Percentiles rank a stretch among this genome's conserved stretches.
These are phyloP conservation scores for Tyrannus savana DNA, from an alignment of 2,113 vertebrate species.

Conservation along the genomic window DNA sequence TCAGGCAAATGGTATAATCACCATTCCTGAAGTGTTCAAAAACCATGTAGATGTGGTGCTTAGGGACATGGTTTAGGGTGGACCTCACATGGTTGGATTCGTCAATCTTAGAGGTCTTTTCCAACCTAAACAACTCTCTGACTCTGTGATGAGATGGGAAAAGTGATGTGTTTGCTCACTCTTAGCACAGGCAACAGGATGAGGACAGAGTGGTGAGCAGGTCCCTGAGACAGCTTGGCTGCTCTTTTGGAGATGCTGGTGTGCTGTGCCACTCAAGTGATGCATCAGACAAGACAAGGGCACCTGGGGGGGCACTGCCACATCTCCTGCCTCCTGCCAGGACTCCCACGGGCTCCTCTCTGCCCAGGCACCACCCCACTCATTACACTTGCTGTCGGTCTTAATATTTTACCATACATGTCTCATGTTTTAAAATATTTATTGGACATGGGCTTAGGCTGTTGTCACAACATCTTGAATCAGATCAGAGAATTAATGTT, in stretches of 20 bases:
- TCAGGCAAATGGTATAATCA: background rate
- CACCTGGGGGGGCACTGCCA: background rate
- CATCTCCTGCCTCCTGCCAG: background rate
- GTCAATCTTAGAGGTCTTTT: background rate
- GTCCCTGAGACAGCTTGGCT: background rate
- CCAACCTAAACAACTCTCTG: background rate
- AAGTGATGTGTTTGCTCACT: background rate
- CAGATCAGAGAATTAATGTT: background rate
- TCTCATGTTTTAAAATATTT: background rate
- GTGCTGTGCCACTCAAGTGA: background rate
- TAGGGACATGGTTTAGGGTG: background rate
- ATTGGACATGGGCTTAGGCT: background rate
- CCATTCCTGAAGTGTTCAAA: background rate
- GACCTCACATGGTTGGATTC: background rate
- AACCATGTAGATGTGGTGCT: fast-evolving
- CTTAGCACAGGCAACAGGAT: background rate
- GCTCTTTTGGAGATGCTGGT: background rate
- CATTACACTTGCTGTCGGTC: background rate
- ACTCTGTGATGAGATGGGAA: background rate
- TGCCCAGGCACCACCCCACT: fast-evolving
- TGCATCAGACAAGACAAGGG: too few relatives aligned
- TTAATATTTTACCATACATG: background rate
- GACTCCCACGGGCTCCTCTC: background rate
- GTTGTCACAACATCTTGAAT: background rate
- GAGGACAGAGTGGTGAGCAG: background rate